phyloP scores from a whole-genome alignment of 1,140 invertebrate species.

The Triops longicaudatus region DNA sequence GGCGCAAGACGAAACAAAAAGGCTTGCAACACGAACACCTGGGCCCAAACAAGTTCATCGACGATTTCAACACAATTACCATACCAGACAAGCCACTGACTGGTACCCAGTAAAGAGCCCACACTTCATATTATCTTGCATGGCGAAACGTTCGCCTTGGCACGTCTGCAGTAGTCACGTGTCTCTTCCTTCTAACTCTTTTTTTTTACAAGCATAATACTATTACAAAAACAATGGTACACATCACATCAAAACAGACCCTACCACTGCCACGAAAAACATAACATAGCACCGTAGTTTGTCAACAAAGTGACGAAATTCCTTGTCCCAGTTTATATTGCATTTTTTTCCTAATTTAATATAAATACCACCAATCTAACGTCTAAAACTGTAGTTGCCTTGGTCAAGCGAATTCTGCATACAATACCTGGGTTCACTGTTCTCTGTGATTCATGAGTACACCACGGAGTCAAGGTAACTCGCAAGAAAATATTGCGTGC shows the following conservation, averaged over 20 bases:
- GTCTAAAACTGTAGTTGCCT: too few relatives aligned
- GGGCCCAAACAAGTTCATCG: background rate
- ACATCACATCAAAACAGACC: background rate
- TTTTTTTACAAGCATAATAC: background rate
- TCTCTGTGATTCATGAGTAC: too few relatives aligned
- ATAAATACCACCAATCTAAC: too few relatives aligned
- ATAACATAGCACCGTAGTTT: too few relatives aligned
- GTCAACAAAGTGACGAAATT: too few relatives aligned
- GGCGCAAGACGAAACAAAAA: background rate
- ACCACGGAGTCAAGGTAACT: too few relatives aligned
- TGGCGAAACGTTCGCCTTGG: background rate
- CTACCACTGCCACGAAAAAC: too few relatives aligned
- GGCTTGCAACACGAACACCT: background rate
- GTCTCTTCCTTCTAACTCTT: background rate
- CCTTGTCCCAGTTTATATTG: too few relatives aligned
- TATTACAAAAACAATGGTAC: background rate
- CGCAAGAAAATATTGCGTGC: too few relatives aligned
- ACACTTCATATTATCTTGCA: background rate
- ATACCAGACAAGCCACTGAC: constrained; percentile 9
- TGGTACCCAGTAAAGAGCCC: background rate
- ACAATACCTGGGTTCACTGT: too few relatives aligned
- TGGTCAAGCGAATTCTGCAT: too few relatives aligned
- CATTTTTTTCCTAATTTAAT: too few relatives aligned
- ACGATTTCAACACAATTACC: constrained; percentile 6
- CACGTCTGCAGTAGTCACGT: background rate